Evolutionary conservation across 2,888 invertebrate species (phyloP).

Genomic region (Notodonta ziczac): DNA sequence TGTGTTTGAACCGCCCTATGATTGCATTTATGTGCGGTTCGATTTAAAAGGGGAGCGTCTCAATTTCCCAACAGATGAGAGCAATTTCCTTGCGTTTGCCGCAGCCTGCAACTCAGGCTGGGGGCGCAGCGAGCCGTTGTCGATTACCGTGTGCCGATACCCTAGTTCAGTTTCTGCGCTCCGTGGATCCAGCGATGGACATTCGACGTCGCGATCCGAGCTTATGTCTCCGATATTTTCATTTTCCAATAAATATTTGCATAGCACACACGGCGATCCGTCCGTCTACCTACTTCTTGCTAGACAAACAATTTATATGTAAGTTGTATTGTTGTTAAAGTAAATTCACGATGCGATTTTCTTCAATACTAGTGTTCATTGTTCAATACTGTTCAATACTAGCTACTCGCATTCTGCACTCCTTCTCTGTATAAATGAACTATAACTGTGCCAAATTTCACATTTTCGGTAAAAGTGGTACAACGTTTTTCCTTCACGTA

Average conservation of each 20-base stretch:
- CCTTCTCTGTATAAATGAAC: no score
- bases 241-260: constrained; percentile 24
- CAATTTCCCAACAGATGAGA: constrained; percentile 70
- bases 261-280: constrained; percentile 13
- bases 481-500: no score
- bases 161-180: constrained; percentile 16
- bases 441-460: no score
- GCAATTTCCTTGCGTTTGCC: constrained; percentile 78
- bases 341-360: constrained; percentile 20
- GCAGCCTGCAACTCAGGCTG: constrained; percentile 30
- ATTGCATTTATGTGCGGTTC: constrained; percentile 52
- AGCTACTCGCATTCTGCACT: no score
- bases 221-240: constrained; percentile 25
- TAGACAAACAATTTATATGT: constrained; percentile 31
- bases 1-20: constrained; percentile 36
- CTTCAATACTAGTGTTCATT: no score
- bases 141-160: constrained; percentile 24
- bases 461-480: no score
- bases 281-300: constrained; percentile 19
- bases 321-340: constrained; percentile 25
- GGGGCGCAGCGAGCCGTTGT: constrained; percentile 22
- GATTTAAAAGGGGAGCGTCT: constrained; percentile 66
- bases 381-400: no score
- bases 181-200: constrained; percentile 28
- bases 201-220: constrained; percentile 22